Conservation (phyloP, 1,140 invertebrate genomes). For the Aphaenogaster ashmeadi region DNA sequence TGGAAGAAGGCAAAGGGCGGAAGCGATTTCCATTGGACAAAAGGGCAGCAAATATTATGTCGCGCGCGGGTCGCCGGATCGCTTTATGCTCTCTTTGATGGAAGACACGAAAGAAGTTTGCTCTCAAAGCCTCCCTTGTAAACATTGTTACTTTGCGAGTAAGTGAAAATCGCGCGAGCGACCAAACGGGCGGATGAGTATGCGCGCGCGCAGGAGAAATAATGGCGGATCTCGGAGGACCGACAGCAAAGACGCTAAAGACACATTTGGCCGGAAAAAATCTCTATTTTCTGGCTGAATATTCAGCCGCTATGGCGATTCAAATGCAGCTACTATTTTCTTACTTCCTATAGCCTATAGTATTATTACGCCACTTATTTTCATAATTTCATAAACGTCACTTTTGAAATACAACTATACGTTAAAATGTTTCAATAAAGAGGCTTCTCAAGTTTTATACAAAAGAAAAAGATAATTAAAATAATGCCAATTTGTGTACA, state of each 20-base stretch:
- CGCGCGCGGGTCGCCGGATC: constrained; percentile 49
- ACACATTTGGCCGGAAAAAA: constrained; percentile 16
- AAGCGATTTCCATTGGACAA: constrained; percentile 62
- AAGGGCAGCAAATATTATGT: constrained; percentile 61
- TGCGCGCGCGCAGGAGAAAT: neutral
- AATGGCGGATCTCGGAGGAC: constrained; percentile 34
- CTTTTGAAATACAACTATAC: neutral
- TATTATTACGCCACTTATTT: neutral
- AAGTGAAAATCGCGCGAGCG: constrained; percentile 47
- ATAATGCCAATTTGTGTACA: too few species aligned
- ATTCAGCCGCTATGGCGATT: neutral
- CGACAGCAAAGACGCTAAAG: constrained; percentile 9
- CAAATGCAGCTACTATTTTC: neutral
- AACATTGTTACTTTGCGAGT: constrained; percentile 59
- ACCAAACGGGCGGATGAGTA: neutral
- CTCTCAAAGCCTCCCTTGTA: constrained; percentile 59
- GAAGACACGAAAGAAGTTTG: constrained; percentile 58
- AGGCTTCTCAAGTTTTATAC: neutral
- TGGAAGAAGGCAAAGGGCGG: constrained; percentile 37
- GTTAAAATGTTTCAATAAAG: neutral
- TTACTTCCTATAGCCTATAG: too few species aligned
- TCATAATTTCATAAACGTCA: neutral
- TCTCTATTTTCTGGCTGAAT: constrained; percentile 24
- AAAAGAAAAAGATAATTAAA: neutral
- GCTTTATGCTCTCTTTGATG: constrained; percentile 59